Conservation (phyloP, 2,113 vertebrate genomes). For the Microcebus tavaratra region DNA sequence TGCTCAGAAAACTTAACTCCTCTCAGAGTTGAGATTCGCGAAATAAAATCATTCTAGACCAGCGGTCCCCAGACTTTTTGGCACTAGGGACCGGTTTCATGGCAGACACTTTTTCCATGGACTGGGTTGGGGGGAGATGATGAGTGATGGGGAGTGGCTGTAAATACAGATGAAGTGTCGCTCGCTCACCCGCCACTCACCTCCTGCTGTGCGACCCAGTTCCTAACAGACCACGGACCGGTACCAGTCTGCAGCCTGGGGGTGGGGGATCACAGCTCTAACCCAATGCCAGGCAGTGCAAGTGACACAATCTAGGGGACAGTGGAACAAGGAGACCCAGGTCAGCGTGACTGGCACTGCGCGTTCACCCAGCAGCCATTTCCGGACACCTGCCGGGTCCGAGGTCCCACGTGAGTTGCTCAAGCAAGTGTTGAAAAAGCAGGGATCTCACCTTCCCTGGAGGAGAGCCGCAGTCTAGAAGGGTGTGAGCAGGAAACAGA, state of each 20-base stretch:
- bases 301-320: accelerated
- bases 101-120: too few species aligned
- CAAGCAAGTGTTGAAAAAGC: not conserved
- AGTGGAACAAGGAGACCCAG: not conserved
- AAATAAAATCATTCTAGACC: not conserved
- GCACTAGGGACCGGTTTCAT: too few species aligned
- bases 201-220: too few species aligned
- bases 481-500: not conserved
- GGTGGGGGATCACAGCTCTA: too few species aligned
- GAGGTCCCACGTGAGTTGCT: accelerated
- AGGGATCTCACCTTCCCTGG: accelerated
- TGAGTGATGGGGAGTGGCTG: too few species aligned
- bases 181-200: too few species aligned
- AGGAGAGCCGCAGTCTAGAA: not conserved
- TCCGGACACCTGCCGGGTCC: not conserved
- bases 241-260: too few species aligned
- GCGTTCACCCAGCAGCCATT: accelerated
- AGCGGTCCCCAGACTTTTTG: too few species aligned
- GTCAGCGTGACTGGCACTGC: accelerated
- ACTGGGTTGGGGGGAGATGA: too few species aligned
- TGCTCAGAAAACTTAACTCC: not conserved
- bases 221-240: too few species aligned
- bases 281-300: accelerated
- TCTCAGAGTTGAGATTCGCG: not conserved
- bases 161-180: too few species aligned